These are phyloP conservation scores for Phaethornis superciliosus DNA, from an alignment of 2,113 vertebrate species.

Conservation along the genomic window DNA sequence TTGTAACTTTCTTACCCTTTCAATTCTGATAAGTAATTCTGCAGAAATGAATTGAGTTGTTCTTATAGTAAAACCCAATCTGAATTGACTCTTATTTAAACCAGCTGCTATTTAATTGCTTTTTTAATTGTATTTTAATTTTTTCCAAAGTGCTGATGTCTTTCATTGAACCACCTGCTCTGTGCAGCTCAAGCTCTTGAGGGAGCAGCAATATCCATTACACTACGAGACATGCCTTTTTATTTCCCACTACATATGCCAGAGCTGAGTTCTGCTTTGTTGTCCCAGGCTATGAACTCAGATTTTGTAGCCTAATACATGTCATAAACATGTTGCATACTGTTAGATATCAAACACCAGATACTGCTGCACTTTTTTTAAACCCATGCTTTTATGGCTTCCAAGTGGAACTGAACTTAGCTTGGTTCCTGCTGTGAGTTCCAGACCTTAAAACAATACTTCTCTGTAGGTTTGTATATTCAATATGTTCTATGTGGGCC, in stretches of 20 bases:
- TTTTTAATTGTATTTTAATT: slow-evolving; percentile 24
- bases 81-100: slow-evolving; percentile 46
- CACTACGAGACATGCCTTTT: slow-evolving; percentile 41
- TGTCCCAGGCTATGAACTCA: slow-evolving; percentile 56
- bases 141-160: slow-evolving; percentile 30
- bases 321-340: slow-evolving; percentile 69
- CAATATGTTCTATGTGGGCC: background rate
- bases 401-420: slow-evolving; percentile 64
- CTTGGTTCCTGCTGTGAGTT: slow-evolving; percentile 64
- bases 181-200: slow-evolving; percentile 46
- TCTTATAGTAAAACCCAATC: background rate
- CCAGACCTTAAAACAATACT: slow-evolving; percentile 51
- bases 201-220: slow-evolving; percentile 69
- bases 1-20: background rate
- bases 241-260: slow-evolving; percentile 54
- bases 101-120: slow-evolving; percentile 41
- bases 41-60: background rate
- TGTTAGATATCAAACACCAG: slow-evolving; percentile 71
- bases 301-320: slow-evolving; percentile 55
- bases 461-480: slow-evolving; percentile 46
- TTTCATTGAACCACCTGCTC: slow-evolving; percentile 70
- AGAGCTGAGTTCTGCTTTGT: slow-evolving; percentile 55
- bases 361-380: slow-evolving; percentile 55
- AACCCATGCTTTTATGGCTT: slow-evolving; percentile 67
- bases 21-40: background rate